Percentiles rank a stretch among this genome's conserved stretches.
Conservation (phyloP, 2,888 invertebrate genomes). For the Graphium colonna region DNA sequence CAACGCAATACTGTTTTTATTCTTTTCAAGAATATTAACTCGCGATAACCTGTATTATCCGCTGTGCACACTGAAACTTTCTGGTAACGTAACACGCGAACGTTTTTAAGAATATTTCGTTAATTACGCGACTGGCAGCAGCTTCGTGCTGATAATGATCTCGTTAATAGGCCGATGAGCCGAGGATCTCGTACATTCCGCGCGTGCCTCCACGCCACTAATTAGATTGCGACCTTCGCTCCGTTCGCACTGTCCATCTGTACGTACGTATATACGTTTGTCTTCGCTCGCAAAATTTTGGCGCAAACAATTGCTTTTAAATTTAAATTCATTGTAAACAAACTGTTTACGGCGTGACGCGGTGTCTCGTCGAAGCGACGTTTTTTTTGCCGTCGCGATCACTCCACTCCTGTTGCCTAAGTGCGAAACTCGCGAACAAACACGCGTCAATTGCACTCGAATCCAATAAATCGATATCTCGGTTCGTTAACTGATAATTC, state of each 20-base stretch:
- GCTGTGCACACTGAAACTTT: constrained; percentile 18
- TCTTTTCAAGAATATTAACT: not conserved
- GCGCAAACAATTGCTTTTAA: constrained; percentile 23
- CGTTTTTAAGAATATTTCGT: constrained; percentile 9
- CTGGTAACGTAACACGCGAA: constrained; percentile 2
- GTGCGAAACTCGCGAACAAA: constrained; percentile 38
- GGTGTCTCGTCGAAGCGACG: constrained; percentile 28
- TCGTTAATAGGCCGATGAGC: constrained; percentile 47
- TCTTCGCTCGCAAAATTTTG: constrained; percentile 16
- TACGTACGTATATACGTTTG: constrained; percentile 16
- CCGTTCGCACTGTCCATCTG: constrained; percentile 20
- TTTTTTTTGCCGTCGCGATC: too few species aligned
- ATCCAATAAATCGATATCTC: constrained; percentile 47
- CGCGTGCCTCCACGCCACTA: constrained; percentile 50
- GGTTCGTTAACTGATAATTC: constrained; percentile 44
- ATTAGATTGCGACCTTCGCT: constrained; percentile 51
- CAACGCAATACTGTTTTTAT: not conserved
- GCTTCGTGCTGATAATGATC: constrained; percentile 57
- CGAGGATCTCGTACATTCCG: constrained; percentile 60
- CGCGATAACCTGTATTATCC: not conserved
- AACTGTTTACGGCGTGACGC: constrained; percentile 27
- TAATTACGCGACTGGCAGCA: constrained; percentile 21
- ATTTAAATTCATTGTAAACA: constrained; percentile 22
- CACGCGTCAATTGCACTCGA: constrained; percentile 36
- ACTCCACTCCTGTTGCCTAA: too few species aligned